Base-by-base conservation (phyloP, 1,140 invertebrate species). In the Drosophila grimshawi region DNA sequence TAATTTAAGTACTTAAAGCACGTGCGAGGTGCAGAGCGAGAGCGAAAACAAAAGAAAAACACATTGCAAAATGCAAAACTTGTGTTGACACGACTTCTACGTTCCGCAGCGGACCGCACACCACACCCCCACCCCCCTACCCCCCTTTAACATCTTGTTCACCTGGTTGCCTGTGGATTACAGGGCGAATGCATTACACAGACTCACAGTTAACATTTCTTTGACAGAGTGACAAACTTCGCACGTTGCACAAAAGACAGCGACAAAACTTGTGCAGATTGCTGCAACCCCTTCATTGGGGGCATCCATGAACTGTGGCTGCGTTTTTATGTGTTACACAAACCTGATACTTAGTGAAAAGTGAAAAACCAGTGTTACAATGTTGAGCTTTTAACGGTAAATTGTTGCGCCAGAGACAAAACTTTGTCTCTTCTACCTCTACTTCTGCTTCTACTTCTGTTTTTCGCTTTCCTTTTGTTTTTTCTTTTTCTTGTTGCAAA, bases 291-390 rank as follows among this genome's bases (percentile, higher is more conserved):
- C 66, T 30, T 3, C 33, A 43, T 10, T 32, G 35, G 19, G 10
- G 11, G 32, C 19, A n/a, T 10, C 27, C 10, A 39, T 68, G 8
- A 5, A 49, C 29, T 51, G 19, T 30, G 48, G 56, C 52, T 71
- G 10, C 27, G n/a, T 52, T 76, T 86, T 83, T 88, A 80, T 88
- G 80, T 77, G 83, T 83, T 88, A 88, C 72, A 83, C 83, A 83
- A 88, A 69, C 68, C 80, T 69, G 69, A 80, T 86, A 86, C 83
- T 86, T 86, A 86, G 83, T 88, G 83, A 88, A 86, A 86, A 86
- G 80, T 83, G 83, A 88, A 83, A 88, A 86, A 88, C 83, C 83
- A 88, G 83, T 88, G 83, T 86, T 69, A 86, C 83, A 86, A 82
- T 86, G 83, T 86, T 86, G 80, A 80, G 83, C 83, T 86, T 76